These are phyloP conservation scores for Melangyna quadrimaculata DNA, from an alignment of 2,888 invertebrate genomes.

Conservation along the genomic window DNA sequence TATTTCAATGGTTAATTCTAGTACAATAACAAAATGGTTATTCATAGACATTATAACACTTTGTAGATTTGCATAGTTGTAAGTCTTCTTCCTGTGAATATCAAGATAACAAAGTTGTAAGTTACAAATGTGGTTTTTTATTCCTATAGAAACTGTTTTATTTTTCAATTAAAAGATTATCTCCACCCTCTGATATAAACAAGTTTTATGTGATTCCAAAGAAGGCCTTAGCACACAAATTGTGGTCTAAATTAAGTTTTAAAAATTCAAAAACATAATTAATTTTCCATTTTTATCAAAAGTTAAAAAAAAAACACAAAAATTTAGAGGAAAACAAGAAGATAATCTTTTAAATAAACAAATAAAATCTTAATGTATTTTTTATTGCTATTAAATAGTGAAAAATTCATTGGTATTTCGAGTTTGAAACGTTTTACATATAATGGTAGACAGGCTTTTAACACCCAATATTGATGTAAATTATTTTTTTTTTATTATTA, in stretches of 20 bases:
- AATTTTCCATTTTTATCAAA: neutral
- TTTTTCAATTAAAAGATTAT: neutral
- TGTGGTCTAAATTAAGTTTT: neutral
- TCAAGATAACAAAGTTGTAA: too few species aligned
- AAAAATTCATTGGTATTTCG: slow-evolving; percentile 21
- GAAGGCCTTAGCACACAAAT: neutral
- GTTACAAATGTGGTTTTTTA: too few species aligned
- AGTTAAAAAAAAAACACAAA: neutral
- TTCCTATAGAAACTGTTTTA: neutral
- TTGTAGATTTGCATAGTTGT: too few species aligned
- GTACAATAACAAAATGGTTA: too few species aligned
- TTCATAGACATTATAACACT: too few species aligned
- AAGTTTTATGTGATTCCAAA: neutral
- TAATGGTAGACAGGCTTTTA: neutral
- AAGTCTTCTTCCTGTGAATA: too few species aligned
- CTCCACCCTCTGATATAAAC: neutral
- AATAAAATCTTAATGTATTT: slow-evolving; percentile 31
- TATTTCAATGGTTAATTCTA: too few species aligned
- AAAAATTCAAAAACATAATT: neutral
- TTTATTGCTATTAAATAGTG: slow-evolving; percentile 27
- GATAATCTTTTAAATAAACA: slow-evolving; percentile 13
- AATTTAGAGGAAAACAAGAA: neutral
- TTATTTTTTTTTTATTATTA: slow-evolving; percentile 16
- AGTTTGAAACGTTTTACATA: neutral
- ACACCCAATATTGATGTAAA: slow-evolving; percentile 42